Evolutionary conservation across 2,888 invertebrate genomes (phyloP).

Genomic region (Clanis bilineata): DNA sequence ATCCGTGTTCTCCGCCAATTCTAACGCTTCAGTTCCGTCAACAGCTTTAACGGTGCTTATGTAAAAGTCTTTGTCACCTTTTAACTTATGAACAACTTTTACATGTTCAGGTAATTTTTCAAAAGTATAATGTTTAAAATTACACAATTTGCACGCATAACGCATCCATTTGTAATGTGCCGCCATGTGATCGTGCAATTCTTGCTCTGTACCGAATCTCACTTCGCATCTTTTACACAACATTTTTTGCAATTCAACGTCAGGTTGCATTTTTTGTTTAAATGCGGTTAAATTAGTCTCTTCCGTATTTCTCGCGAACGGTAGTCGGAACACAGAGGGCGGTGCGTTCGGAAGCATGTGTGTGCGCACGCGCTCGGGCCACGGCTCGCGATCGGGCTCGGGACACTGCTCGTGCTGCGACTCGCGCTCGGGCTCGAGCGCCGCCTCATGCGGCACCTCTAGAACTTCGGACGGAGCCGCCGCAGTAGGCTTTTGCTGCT

Average conservation of each 20-base stretch:
- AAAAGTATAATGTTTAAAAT: slow-evolving; percentile 85
- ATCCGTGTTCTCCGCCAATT: slow-evolving; percentile 50
- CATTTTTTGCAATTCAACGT: slow-evolving; percentile 65
- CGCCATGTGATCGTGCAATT: slow-evolving; percentile 84
- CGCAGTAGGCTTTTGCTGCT: neutral
- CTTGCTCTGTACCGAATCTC: slow-evolving; percentile 70
- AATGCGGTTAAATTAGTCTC: slow-evolving; percentile 66
- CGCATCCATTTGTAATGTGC: slow-evolving; percentile 87
- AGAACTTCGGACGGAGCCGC: neutral
- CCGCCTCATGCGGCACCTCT: neutral
- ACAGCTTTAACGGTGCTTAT: slow-evolving; percentile 73
- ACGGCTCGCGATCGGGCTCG: too few species aligned
- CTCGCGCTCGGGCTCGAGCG: too few species aligned
- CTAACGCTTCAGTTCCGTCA: slow-evolving; percentile 65
- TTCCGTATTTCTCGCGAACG: slow-evolving; percentile 63
- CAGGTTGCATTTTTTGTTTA: slow-evolving; percentile 56
- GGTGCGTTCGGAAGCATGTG: neutral
- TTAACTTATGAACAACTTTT: slow-evolving; percentile 83
- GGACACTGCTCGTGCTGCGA: neutral
- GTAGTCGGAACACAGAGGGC: slow-evolving; percentile 45
- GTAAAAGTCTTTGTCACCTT: slow-evolving; percentile 78
- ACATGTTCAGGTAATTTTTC: slow-evolving; percentile 86
- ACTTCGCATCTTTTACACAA: slow-evolving; percentile 79
- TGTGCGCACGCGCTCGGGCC: too few species aligned
- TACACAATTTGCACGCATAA: slow-evolving; percentile 89